Evolutionary conservation across 2,113 vertebrate species (phyloP), one percentile per base, ranked within the genome.

Genomic region (Myotis brandtii): DNA sequence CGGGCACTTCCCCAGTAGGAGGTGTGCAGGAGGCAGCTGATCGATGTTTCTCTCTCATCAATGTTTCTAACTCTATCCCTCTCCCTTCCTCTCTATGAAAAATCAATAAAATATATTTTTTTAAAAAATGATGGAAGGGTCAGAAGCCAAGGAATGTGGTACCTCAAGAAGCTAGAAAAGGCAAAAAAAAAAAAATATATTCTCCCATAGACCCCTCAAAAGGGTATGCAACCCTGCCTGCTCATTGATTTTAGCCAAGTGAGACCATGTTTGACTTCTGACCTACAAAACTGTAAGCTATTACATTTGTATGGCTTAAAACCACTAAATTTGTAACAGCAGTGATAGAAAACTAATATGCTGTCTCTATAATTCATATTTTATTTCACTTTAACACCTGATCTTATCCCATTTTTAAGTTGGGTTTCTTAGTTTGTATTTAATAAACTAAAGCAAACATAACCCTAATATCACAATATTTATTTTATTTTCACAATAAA

Each of bases 401-500:
- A 54, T 18, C 27, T 73, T n/a, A 34, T 79, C 2, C 4, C 32
- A 20, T 86, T 69, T 95, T 56, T 75, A 77, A 43, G 9, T 81
- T 70, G 3, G 4, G 48, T 86, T 4, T 48, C 16, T 89, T 72
- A 67, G 2, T 86, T 62, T 83, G 3, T 21, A 37, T 72, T 83
- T 32, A 48, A 59, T 75, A 54, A 72, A n/a, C 34, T 20, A 37
- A 85, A 46, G 25, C 1, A 40, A 43, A 32, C 21, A 16, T 59
- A 62, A 56, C 3, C 30, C 0, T 30, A n/a, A 54, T 70, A 10
- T 62, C 3, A 12, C 0, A 32, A 8, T 0, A 79, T 59, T 3
- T 9, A 52, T 7, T 12, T 73, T 48, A 86, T 52, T 86, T 90
- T 93, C 48, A 64, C 34, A 79, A 77, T 40, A 82, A 83, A n/a